Base-by-base conservation (phyloP, 1,140 invertebrate species). In the Mamestra configurata region DNA sequence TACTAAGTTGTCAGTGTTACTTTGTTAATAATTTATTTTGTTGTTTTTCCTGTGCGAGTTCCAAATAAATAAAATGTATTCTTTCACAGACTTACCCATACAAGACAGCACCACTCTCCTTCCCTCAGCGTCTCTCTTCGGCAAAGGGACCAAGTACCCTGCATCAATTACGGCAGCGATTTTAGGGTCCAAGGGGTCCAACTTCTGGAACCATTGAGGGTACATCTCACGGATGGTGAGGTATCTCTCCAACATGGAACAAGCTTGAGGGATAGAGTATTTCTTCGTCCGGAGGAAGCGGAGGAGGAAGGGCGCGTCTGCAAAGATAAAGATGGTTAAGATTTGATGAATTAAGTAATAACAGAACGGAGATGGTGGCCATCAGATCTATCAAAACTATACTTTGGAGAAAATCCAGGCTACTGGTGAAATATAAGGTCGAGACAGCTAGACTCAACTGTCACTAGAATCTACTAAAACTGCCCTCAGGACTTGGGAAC, bases 261-360 rank as follows among this genome's bases (percentile, higher is more conserved):
- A 97, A 0, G 98, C 97, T 86, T 97, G 96, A 0, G 97, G 97
- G 15, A 98, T 96, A 49, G 97, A 97, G 90, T 98, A 98, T 89
- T 98, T 98, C 89, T 98, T 97, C 1, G 97, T 98, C 15, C 98
- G 96, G 0, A 98, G 95, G 87, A 98, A 98, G 53, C 98, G 96
- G 18, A 98, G 94, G 13, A 98, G 96, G 88, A 98, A 98, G 10
- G 97, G 95, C 0, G 97, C 92, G 92, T 98, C 97, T 95, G 91
- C 18, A 31, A 40, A 53, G 22, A 77, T 13, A 51, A 43, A 27
- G 10, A 43, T 27, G 3, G 15, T n/a, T 49, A n/a, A 13, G 13
- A 40, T 40, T 40, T 10, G 5, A 31, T 31, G 27, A 5, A 3
- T 5, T 3, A 31, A 31, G 27, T 31, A 5, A 31, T 31, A 1